Evolutionary conservation across 2,888 invertebrate species (phyloP).

Genomic region (Eupithecia subumbrata): DNA sequence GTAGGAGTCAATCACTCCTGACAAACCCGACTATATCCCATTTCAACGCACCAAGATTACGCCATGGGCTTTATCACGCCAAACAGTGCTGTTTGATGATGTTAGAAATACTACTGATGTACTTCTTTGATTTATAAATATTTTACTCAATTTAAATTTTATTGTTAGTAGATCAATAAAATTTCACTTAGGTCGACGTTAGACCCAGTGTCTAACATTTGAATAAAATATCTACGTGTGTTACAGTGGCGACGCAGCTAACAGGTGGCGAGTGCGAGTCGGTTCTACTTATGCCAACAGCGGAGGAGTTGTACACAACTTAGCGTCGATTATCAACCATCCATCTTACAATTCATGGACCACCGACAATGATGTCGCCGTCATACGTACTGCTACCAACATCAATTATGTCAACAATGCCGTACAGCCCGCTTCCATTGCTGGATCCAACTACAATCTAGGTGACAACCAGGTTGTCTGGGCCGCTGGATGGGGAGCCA

Average conservation of each 20-base stretch:
- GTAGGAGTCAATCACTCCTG: too few species aligned
- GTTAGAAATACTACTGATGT: too few species aligned
- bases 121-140: too few species aligned
- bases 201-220: neutral
- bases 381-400: slow-evolving; percentile 52
- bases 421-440: slow-evolving; percentile 39
- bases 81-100: too few species aligned
- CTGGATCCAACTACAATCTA: slow-evolving; percentile 55
- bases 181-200: neutral
- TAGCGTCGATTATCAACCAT: slow-evolving; percentile 51
- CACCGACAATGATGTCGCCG: slow-evolving; percentile 54
- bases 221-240: neutral
- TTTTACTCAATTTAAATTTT: too few species aligned
- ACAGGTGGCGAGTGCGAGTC: slow-evolving; percentile 57
- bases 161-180: too few species aligned
- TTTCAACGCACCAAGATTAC: too few species aligned
- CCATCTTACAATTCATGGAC: slow-evolving; percentile 54
- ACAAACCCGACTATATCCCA: too few species aligned
- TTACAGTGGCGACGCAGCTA: slow-evolving; percentile 45
- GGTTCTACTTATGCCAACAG: slow-evolving; percentile 60
- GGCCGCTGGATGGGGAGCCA: slow-evolving; percentile 67
- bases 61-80: too few species aligned
- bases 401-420: too few species aligned
- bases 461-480: slow-evolving; percentile 57
- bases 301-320: slow-evolving; percentile 55